Base-by-base conservation (phyloP, 2,797 vertebrate species). In the Lerista edwardsae region DNA sequence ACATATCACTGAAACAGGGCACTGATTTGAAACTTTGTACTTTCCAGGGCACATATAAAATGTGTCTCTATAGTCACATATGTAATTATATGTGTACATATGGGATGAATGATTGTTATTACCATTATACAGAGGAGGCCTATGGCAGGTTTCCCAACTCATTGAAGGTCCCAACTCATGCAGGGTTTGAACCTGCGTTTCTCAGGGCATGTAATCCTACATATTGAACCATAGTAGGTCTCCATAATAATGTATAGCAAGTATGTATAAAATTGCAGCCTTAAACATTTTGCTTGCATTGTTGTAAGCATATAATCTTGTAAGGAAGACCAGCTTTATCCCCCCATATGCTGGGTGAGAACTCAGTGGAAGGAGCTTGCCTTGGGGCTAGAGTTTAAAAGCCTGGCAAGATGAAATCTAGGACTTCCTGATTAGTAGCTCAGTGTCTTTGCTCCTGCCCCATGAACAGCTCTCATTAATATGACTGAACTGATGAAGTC, bases 401-500 rank as follows among this genome's bases (percentile, higher is more conserved):
- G 15, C 51, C 51, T 55, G 23, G 55, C 55, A 62, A 47, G 31
- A 61, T 76, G 25, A 41, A 69, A 25, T 7, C 17, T 31, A 41
- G 36, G 55, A 25, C 55, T 61, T 76, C 84, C 65, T 34, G 10
- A 29, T 62, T 75, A 62, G 31, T 81, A 27, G 23, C 27, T 61
- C 55, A 36, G 31, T n/a, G 44, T 65, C 68, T 81, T 31, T 39
- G 77, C 41, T 12, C 41, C 64, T 68, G 25, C 51, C 65, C 39
- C 51, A 62, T n/a, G 41, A 44, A 67, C 51, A 44, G 67, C 47
- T 77, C 19, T 75, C 79, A 55, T 86, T 64, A 82, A 59, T 77
- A 51, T 69, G 71, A 71, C 44, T 11, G 12, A 23, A n/a, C 71
- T 44, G 67, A 71, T 86, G 84, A 86, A 86, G 82, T n/a, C n/a